phyloP scores from a whole-genome alignment of 2,888 invertebrate species.

The Drosophila conformis region DNA sequence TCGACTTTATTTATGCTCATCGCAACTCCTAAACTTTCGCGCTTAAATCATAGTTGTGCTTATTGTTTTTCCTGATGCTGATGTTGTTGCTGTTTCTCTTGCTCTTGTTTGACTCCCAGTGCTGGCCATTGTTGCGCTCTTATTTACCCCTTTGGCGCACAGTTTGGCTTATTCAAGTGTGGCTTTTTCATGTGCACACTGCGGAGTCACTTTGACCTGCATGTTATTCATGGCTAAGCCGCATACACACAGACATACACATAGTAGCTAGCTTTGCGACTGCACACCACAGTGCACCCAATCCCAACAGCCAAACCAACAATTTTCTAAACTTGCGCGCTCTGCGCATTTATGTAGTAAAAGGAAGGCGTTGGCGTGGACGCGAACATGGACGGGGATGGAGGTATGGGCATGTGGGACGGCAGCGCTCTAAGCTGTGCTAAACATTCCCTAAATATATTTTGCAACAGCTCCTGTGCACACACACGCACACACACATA shows the following conservation, averaged over 20 bases:
- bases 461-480: slow-evolving; percentile 68
- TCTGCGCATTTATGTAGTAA: slow-evolving; percentile 43
- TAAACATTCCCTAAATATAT: slow-evolving; percentile 80
- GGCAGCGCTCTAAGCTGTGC: slow-evolving; percentile 73
- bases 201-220: slow-evolving; percentile 75
- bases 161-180: slow-evolving; percentile 65
- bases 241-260: slow-evolving; percentile 36
- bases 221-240: slow-evolving; percentile 75
- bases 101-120: slow-evolving; percentile 19
- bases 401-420: slow-evolving; percentile 29
- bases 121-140: slow-evolving; percentile 64
- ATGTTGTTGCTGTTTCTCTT: slow-evolving; percentile 20
- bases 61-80: slow-evolving; percentile 60
- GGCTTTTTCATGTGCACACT: slow-evolving; percentile 60
- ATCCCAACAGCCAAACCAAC: slow-evolving; percentile 68
- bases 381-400: slow-evolving; percentile 8
- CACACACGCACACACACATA: slow-evolving; percentile 4
- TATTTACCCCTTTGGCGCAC: slow-evolving; percentile 75
- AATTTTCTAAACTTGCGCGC: slow-evolving; percentile 74
- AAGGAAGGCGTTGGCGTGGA: slow-evolving; percentile 44
- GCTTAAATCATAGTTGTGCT: slow-evolving; percentile 67
- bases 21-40: slow-evolving; percentile 54
- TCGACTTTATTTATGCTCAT: slow-evolving; percentile 41
- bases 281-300: slow-evolving; percentile 25
- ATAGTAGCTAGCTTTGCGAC: background rate